These are phyloP conservation scores for Dallia pectoralis DNA, from an alignment of 2,797 vertebrate species.

Conservation along the genomic window DNA sequence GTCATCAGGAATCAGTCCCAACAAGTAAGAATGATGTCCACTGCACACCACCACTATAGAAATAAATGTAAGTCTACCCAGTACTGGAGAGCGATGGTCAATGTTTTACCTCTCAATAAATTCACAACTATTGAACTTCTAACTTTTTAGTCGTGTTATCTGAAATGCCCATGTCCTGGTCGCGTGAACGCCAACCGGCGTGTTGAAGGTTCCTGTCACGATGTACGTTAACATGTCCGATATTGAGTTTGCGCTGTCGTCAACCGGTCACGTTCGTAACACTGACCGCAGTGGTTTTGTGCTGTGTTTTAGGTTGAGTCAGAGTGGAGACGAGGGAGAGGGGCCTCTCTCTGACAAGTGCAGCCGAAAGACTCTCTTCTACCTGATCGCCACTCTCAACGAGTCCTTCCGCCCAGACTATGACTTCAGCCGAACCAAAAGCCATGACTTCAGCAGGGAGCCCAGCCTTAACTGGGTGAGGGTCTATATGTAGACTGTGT, in stretches of 20 bases:
- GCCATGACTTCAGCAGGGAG: constrained; percentile 61
- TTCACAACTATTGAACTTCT: neutral
- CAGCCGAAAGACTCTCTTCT: constrained; percentile 62
- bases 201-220: neutral
- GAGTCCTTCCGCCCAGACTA: constrained; percentile 62
- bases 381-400: constrained; percentile 61
- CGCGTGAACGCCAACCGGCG: neutral
- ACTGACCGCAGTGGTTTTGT: neutral
- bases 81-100: neutral
- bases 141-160: neutral
- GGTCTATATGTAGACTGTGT: neutral
- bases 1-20: constrained; percentile 54
- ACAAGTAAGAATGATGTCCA: constrained; percentile 43
- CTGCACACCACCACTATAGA: neutral
- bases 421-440: constrained; percentile 61
- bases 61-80: neutral
- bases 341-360: constrained; percentile 59
- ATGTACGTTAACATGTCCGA: neutral
- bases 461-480: constrained; percentile 60
- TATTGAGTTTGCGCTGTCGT: neutral
- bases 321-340: constrained; percentile 56
- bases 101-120: neutral
- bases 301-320: constrained; percentile 36
- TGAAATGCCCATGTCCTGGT: neutral
- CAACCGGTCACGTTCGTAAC: neutral